These are phyloP conservation scores for Dysmachus trigonus DNA, from an alignment of 2,888 invertebrate species.

Conservation along the genomic window DNA sequence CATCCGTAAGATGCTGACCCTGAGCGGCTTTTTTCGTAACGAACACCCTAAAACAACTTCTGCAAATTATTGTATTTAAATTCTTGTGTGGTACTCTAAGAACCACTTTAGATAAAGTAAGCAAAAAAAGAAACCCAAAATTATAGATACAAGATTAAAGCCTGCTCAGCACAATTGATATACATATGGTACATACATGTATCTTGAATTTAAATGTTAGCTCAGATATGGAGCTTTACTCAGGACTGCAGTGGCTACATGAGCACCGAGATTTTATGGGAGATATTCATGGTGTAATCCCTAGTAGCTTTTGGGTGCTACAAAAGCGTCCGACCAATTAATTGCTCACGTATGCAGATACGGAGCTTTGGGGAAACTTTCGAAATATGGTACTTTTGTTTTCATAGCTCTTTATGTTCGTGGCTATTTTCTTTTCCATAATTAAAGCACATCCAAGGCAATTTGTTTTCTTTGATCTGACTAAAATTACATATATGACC, in stretches of 20 bases:
- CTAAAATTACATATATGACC: background rate
- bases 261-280: background rate
- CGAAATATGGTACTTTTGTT: background rate
- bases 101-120: background rate
- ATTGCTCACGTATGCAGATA: background rate
- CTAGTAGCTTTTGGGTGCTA: background rate
- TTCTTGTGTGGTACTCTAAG: background rate
- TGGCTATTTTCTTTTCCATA: background rate
- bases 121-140: background rate
- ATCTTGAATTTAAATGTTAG: background rate
- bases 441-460: background rate
- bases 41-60: background rate
- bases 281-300: background rate
- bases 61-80: background rate
- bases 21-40: background rate
- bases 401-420: background rate
- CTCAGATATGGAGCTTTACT: background rate
- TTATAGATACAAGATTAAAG: background rate
- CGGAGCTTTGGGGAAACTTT: background rate
- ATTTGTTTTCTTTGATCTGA: background rate
- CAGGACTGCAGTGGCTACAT: background rate
- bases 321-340: background rate
- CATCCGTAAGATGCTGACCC: background rate
- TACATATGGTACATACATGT: too few relatives aligned
- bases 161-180: background rate